Evolutionary conservation across 2,888 invertebrate species (phyloP), one percentile per base, ranked within the genome.

Genomic region (Tromatobia lineatoria): DNA sequence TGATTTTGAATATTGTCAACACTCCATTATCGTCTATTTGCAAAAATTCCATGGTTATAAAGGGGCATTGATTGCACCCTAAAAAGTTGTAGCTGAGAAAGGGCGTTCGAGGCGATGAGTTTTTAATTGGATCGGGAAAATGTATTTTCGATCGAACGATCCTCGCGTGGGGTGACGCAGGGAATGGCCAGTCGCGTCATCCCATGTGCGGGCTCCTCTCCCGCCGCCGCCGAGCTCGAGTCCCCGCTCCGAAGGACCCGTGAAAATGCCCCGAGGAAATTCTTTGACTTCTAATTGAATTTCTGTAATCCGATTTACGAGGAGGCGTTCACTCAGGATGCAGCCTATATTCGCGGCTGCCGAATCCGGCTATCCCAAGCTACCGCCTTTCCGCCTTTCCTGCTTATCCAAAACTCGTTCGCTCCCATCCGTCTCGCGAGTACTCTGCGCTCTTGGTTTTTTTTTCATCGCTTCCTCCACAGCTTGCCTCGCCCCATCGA

Each of bases 211-310:
- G 8, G 13, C 3, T 42, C 54, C 42, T 47, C 20, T 29, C n/a
- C 4, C 29, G 29, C 29, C 29, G 29, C 15, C 42, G 38, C 25
- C 47, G 57, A 18, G 29, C 74, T 42, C 11, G 18, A 34, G 52
- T n/a, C 69, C 23, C 59, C 64, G 42, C 82, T 78, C 83, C 67
- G 69, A 79, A 77, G 87, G 88, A 87, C 83, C 86, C 89, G 89
- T 90, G 89, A 86, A 91, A 90, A 89, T 90, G 89, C 88, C 85
- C 80, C 76, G 87, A 82, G 87, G 89, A 88, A 89, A 90, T 91
- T 91, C 90, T 91, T 89, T 87, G 88, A 86, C 89, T 90, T 88
- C 90, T 92, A 91, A 91, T 92, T 91, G 90, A 92, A 92, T 92
- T 91, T 89, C 88, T 86, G 87, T 91, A 90, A 92, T 92, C 91